These are phyloP conservation scores for Phenganax marumi DNA, from an alignment of 92 coral and sea anemone genomes.

Conservation along the genomic window DNA sequence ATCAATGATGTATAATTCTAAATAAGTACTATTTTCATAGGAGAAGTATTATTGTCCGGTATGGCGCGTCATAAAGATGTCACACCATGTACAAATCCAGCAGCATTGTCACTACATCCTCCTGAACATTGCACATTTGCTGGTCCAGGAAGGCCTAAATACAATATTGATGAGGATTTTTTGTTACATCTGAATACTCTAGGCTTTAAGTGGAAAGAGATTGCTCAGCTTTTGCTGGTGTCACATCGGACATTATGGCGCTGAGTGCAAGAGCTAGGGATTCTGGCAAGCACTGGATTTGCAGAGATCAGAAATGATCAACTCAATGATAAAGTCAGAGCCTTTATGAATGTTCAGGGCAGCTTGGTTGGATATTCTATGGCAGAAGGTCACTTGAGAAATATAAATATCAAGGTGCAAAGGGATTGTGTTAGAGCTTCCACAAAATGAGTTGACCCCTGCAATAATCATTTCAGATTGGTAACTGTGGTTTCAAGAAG, in stretches of 20 bases:
- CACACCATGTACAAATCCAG: slow-evolving; percentile 63
- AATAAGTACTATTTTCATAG: too few species aligned
- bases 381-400: slow-evolving; percentile 63
- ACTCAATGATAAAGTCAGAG: slow-evolving; percentile 57
- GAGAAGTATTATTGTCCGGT: too few species aligned
- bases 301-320: slow-evolving; percentile 47
- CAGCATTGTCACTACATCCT: slow-evolving; percentile 53
- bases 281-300: slow-evolving; percentile 59
- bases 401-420: slow-evolving; percentile 44
- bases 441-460: slow-evolving; percentile 63
- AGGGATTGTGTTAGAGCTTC: slow-evolving; percentile 55
- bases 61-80: too few species aligned
- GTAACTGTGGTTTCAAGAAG: slow-evolving; percentile 59
- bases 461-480: slow-evolving; percentile 61
- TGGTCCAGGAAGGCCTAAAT: slow-evolving; percentile 64
- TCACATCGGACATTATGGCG: slow-evolving; percentile 74
- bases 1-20: too few species aligned
- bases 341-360: slow-evolving; percentile 63
- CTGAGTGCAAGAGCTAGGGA: slow-evolving; percentile 63
- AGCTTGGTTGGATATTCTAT: slow-evolving; percentile 65
- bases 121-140: slow-evolving; percentile 43
- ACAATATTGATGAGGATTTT: slow-evolving; percentile 62
- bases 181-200: slow-evolving; percentile 63
- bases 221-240: slow-evolving; percentile 62
- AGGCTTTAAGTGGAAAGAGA: slow-evolving; percentile 69